Evolutionary conservation across 1,140 invertebrate genomes (phyloP).

Genomic region (Drosophila sp.): DNA sequence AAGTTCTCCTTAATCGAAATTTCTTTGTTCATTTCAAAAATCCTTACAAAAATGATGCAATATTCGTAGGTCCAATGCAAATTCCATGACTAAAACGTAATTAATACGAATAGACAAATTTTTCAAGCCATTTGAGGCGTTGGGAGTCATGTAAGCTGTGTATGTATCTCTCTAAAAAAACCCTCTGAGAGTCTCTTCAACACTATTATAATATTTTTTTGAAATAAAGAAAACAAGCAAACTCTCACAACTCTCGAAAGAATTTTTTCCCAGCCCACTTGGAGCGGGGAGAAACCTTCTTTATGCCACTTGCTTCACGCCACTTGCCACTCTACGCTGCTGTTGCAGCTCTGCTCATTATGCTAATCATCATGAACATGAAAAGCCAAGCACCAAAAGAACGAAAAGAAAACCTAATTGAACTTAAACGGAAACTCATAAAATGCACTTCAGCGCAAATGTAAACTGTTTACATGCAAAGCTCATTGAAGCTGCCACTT

Average conservation of each 20-base stretch:
- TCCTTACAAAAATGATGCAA: too few species aligned
- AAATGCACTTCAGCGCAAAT: constrained; percentile 48
- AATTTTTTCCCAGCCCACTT: constrained; percentile 5
- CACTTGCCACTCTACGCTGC: not conserved
- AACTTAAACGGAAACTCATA: constrained; percentile 77
- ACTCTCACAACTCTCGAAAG: constrained; percentile 7
- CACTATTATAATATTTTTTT: not conserved
- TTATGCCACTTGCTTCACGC: constrained; percentile 3
- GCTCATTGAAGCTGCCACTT: constrained; percentile 67
- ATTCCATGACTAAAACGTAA: constrained; percentile 3
- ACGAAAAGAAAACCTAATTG: constrained; percentile 62
- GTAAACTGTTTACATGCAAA: constrained; percentile 59
- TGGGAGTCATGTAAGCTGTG: not conserved
- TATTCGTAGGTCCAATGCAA: not conserved
- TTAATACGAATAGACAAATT: not conserved
- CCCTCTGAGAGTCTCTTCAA: constrained; percentile 7
- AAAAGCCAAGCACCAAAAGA: constrained; percentile 13
- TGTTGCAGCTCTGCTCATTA: constrained; percentile 45
- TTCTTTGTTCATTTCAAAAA: too few species aligned
- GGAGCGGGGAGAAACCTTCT: not conserved
- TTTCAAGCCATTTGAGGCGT: not conserved
- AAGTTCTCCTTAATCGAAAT: too few species aligned
- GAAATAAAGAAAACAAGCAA: not conserved
- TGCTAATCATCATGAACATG: constrained; percentile 54
- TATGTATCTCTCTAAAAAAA: not conserved